These are phyloP conservation scores for Bovichtus variegatus DNA, from an alignment of 2,797 vertebrate species.

Conservation along the genomic window DNA sequence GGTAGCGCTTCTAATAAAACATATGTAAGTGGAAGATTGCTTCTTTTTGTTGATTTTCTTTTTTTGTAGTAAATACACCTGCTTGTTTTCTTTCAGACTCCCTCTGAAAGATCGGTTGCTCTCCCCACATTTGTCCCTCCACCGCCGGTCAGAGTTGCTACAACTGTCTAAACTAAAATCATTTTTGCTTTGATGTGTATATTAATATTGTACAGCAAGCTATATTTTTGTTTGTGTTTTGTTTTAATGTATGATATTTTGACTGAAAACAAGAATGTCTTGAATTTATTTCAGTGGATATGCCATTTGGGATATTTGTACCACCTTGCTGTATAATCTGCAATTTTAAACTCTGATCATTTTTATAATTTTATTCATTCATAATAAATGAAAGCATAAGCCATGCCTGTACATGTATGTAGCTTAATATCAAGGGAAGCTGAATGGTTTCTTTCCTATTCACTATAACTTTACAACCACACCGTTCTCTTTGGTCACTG, in stretches of 20 bases:
- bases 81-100: constrained; percentile 59
- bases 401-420: neutral
- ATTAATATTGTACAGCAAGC: neutral
- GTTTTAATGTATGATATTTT: neutral
- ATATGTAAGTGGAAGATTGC: neutral
- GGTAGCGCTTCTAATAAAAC: constrained; percentile 55
- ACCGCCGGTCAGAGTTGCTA: constrained; percentile 79
- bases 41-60: neutral
- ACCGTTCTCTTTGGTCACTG: neutral
- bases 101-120: constrained; percentile 60
- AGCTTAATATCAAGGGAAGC: neutral
- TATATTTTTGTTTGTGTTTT: constrained; percentile 3
- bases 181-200: neutral
- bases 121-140: constrained; percentile 73
- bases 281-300: neutral
- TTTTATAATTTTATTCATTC: constrained; percentile 35
- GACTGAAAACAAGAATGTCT: neutral
- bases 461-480: neutral
- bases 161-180: constrained; percentile 73
- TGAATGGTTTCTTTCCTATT: neutral
- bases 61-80: neutral
- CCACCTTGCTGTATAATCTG: neutral
- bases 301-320: neutral
- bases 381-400: constrained; percentile 33
- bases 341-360: neutral